Evolutionary conservation across 1,140 invertebrate genomes (phyloP).

Genomic region (Pseudachorutes palmiensis): DNA sequence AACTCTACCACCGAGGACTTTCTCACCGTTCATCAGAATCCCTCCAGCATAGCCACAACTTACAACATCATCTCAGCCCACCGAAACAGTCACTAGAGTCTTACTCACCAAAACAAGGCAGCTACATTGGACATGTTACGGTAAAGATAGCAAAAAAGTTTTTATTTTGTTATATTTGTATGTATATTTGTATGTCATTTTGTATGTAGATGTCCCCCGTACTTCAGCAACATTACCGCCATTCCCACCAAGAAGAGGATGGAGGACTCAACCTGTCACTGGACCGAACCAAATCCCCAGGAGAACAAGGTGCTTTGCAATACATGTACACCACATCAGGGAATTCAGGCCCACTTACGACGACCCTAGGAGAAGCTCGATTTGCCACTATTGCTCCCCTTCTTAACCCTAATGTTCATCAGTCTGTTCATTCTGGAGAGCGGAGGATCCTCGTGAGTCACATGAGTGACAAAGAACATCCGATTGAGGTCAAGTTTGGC

Average conservation of each 20-base stretch:
- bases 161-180: no score
- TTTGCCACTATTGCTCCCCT: constrained; percentile 37
- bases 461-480: background rate
- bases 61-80: constrained; percentile 15
- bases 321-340: background rate
- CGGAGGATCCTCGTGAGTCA: no score
- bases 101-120: background rate
- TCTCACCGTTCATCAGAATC: no score
- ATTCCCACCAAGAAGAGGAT: constrained; percentile 13
- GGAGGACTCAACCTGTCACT: constrained; percentile 34
- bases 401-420: constrained; percentile 22
- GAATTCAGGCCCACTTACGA: constrained; percentile 15
- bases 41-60: constrained; percentile 16
- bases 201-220: background rate
- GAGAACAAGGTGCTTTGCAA: constrained; percentile 11
- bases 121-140: background rate
- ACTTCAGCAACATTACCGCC: constrained; percentile 6
- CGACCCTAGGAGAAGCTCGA: constrained; percentile 28
- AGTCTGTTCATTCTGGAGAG: background rate
- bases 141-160: background rate
- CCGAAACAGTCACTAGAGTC: background rate
- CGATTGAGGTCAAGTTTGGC: background rate
- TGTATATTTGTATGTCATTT: background rate
- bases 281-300: constrained; percentile 29
- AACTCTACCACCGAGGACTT: no score